Conservation (phyloP, 2,797 vertebrate species). For the Pterois miles region DNA sequence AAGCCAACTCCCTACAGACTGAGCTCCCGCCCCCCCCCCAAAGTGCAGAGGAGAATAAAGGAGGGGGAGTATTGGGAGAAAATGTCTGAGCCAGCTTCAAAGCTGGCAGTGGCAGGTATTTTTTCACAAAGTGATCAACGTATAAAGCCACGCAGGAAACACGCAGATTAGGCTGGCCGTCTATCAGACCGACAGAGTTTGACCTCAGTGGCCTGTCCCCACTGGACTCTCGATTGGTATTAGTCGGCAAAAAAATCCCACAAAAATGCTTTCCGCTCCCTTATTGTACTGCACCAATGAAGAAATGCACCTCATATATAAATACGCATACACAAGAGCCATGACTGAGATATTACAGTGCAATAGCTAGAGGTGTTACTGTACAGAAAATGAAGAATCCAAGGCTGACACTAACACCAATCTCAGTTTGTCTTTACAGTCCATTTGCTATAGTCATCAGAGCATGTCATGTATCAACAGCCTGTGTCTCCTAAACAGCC, state of each 20-base stretch:
- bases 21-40: no score
- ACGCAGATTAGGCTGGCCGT: conserved; percentile 9
- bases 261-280: conserved; percentile 20
- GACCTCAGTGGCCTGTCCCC: conserved; percentile 12
- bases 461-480: conserved; percentile 26
- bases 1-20: no score
- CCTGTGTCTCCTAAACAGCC: conserved; percentile 18
- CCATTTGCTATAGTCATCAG: conserved; percentile 4
- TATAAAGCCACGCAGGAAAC: conserved; percentile 15
- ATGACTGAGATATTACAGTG: background rate
- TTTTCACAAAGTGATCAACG: conserved; percentile 39
- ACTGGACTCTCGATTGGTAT: conserved; percentile 6
- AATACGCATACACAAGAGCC: background rate
- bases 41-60: background rate
- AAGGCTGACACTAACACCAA: background rate
- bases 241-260: background rate
- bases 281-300: background rate
- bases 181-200: conserved; percentile 15
- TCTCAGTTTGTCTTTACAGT: background rate
- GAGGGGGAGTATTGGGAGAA: conserved; percentile 7
- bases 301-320: background rate
- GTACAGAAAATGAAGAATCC: background rate
- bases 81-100: conserved; percentile 19
- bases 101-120: conserved; percentile 25
- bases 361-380: background rate